phyloP scores from a whole-genome alignment of 2,797 vertebrate genomes.

The Holocentrus rufus region DNA sequence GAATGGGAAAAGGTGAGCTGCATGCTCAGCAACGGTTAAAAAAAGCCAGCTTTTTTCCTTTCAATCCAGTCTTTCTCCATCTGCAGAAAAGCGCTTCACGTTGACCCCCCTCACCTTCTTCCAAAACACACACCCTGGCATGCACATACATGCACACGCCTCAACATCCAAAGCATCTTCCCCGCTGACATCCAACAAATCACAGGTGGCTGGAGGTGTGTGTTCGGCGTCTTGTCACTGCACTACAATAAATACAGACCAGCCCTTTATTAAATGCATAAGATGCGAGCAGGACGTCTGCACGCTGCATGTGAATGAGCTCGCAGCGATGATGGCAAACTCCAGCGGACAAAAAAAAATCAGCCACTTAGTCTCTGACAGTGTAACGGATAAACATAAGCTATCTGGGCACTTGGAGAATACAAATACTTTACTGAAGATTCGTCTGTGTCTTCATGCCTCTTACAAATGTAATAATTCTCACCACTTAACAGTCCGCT shows the following conservation, averaged over 20 bases:
- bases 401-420: background rate
- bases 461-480: background rate
- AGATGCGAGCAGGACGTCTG: background rate
- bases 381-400: background rate
- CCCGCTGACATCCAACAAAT: constrained; percentile 9
- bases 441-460: background rate
- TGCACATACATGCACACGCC: too few species aligned
- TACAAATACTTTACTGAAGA: too few species aligned
- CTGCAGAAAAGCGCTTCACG: too few species aligned
- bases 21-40: too few species aligned
- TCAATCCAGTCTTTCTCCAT: too few species aligned
- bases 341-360: too few species aligned
- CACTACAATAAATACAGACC: constrained; percentile 7
- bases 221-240: background rate
- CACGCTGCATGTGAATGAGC: background rate
- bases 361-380: background rate
- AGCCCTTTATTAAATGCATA: background rate
- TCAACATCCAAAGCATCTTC: constrained; percentile 12
- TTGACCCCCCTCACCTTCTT: too few species aligned
- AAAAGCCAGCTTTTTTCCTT: too few species aligned
- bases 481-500: background rate
- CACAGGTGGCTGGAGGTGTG: background rate
- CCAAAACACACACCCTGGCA: too few species aligned
- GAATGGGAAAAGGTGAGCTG: too few species aligned
- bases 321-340: background rate